phyloP scores from a whole-genome alignment of 1,140 invertebrate genomes.

The Drosophila asahinai region DNA sequence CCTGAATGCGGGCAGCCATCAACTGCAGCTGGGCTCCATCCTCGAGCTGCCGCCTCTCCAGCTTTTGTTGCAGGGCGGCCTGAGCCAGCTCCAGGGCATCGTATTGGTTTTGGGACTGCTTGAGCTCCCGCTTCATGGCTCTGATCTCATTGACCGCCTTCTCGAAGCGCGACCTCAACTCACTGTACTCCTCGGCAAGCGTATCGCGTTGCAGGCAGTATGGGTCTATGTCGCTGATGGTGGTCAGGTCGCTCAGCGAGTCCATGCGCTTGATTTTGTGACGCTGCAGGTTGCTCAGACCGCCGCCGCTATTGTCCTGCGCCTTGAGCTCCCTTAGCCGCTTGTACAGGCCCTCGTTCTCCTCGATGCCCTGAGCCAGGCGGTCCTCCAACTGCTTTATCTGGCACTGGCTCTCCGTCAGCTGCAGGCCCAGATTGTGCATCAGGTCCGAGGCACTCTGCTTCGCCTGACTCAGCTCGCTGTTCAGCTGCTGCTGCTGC shows the following conservation, averaged over 20 bases:
- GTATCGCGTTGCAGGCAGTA: conserved; percentile 91
- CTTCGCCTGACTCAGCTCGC: conserved; percentile 84
- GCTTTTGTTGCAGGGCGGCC: conserved; percentile 90
- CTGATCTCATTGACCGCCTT: conserved; percentile 93
- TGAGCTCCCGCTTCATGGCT: conserved; percentile 92
- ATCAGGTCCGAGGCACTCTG: conserved; percentile 84
- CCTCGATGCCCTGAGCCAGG: conserved; percentile 89
- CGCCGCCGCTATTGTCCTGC: conserved; percentile 84
- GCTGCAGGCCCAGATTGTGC: conserved; percentile 67
- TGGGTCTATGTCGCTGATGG: conserved; percentile 91
- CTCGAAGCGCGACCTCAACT: conserved; percentile 91
- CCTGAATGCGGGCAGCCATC: conserved; percentile 93
- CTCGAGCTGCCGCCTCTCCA: conserved; percentile 89
- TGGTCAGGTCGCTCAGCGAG: conserved; percentile 92
- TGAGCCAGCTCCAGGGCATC: conserved; percentile 92
- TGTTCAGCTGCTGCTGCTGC: conserved; percentile 74
- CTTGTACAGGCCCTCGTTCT: conserved; percentile 91
- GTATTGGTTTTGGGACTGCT: conserved; percentile 91
- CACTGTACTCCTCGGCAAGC: conserved; percentile 92
- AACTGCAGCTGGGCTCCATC: conserved; percentile 91
- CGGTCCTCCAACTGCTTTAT: conserved; percentile 85
- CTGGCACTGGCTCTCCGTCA: conserved; percentile 76
- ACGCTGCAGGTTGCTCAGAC: conserved; percentile 83
- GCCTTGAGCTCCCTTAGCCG: conserved; percentile 90
- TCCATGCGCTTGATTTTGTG: conserved; percentile 89